Evolutionary conservation across 2,797 vertebrate genomes (phyloP), one percentile per base, ranked within the genome.

Genomic region (Balearica regulorum): DNA sequence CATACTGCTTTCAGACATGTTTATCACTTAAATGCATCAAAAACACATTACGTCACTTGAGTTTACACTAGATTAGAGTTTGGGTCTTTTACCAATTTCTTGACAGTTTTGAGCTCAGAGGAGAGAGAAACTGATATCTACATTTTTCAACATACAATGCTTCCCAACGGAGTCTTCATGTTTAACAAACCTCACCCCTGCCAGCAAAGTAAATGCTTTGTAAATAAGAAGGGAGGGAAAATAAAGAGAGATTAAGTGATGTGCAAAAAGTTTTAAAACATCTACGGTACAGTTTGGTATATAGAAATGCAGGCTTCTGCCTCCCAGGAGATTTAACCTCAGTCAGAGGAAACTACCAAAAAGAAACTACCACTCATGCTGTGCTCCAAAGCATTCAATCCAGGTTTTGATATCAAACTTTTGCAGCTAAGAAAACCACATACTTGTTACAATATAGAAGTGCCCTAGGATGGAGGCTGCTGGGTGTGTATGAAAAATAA

Each of bases 221-320:
- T 44, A 77, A 89, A 68, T 22, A 65, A 54, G 12, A 18, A 39
- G 10, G 15, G 12, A 9, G 0, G 0, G 0, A 2, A 9, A 17
- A 8, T 13, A 39, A 39, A 41, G 3, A 64, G 19, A 62, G 12
- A 66, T 71, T 41, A 61, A 81, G 9, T 28, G 39, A 93, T 16
- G 13, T 61, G n/a, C n/a, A 90, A 70, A 92, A 90, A 21, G 41
- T 93, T 49, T 62, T 13, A n/a, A 83, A 89, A 16, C 24, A 44
- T 1, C 1, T 33, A 17, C 0, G 0, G 14, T 4, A 53, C 31
- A 60, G 16, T 24, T 26, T 22, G 17, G 26, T 41, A 53, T 5
- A 39, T 0, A 80, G 53, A 87, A 77, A 77, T 6, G 24, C 31
- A 89, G 15, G 37, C 46, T 61, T 66, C 28, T 11, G 5, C 12